Evolutionary conservation across 2,888 invertebrate species (phyloP).

Genomic region (Sesamia inferens): DNA sequence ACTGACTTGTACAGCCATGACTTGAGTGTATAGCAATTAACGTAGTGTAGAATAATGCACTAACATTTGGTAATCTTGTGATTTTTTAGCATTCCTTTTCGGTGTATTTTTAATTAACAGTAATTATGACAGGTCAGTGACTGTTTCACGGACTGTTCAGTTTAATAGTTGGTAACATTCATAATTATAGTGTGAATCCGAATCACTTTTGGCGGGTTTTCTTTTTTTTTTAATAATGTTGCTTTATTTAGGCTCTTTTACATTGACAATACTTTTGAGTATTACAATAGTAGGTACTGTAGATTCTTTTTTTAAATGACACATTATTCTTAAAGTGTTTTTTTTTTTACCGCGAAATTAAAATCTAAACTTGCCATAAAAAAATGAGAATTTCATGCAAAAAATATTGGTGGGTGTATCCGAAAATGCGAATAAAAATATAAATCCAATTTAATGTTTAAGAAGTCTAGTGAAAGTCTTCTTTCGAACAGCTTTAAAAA

Average conservation of each 20-base stretch:
- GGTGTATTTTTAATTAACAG: slow-evolving; percentile 63
- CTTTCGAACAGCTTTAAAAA: slow-evolving; percentile 41
- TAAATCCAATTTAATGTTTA: slow-evolving; percentile 10
- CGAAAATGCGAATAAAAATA: neutral
- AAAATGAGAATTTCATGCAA: neutral
- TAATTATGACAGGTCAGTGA: neutral
- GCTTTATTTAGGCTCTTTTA: neutral
- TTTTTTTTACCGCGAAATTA: neutral
- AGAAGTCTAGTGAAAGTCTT: slow-evolving; percentile 9
- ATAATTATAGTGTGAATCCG: too few relatives aligned
- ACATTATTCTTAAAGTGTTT: too few relatives aligned
- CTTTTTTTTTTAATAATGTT: slow-evolving; percentile 1
- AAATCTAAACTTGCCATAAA: slow-evolving; percentile 6
- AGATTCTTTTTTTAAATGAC: neutral
- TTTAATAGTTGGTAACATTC: neutral
- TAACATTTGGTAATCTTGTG: slow-evolving; percentile 73
- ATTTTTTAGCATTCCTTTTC: slow-evolving; percentile 58
- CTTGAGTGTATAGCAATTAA: slow-evolving; percentile 75
- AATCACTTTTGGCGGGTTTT: neutral
- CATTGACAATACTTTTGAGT: slow-evolving; percentile 1
- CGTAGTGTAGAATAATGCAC: slow-evolving; percentile 70
- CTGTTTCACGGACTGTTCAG: neutral
- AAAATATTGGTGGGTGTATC: neutral
- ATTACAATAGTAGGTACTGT: neutral
- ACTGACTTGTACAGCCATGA: slow-evolving; percentile 88